These are phyloP conservation scores for Hippolais icterina DNA, from an alignment of 2,113 vertebrate species.

Conservation along the genomic window DNA sequence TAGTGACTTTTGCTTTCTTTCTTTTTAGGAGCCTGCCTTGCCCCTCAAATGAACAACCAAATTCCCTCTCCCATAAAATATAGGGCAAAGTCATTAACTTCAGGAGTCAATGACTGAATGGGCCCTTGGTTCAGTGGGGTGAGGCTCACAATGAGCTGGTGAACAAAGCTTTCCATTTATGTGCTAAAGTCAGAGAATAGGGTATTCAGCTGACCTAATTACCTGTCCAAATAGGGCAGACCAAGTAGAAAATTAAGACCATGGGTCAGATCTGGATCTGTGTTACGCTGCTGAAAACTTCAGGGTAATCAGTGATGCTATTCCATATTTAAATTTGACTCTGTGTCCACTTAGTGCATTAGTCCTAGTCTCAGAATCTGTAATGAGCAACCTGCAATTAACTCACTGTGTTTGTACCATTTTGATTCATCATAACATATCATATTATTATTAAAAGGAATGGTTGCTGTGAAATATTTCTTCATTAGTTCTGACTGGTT, in stretches of 20 bases:
- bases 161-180: slow-evolving; percentile 2
- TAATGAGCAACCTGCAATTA: slow-evolving; percentile 44
- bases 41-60: background rate
- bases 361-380: background rate
- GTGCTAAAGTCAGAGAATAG: background rate
- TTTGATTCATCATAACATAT: slow-evolving; percentile 36
- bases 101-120: background rate
- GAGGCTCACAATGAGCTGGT: background rate
- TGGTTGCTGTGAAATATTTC: slow-evolving; percentile 4
- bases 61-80: background rate
- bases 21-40: background rate
- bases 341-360: background rate
- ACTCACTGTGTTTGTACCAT: background rate
- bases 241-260: background rate
- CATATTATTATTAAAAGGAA: slow-evolving; percentile 2
- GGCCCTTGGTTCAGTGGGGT: background rate
- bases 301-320: background rate
- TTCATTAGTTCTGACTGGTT: slow-evolving; percentile 57
- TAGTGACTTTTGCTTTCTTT: background rate
- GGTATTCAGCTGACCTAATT: slow-evolving; percentile 15
- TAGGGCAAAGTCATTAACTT: slow-evolving; percentile 3
- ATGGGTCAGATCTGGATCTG: background rate
- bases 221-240: slow-evolving; percentile 17
- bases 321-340: background rate
- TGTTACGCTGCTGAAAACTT: background rate